A percentile compares a stretch with the other conserved stretches of the same genome.
Conservation (phyloP, 2,888 invertebrate species). For the Drosophila melanosoma region DNA sequence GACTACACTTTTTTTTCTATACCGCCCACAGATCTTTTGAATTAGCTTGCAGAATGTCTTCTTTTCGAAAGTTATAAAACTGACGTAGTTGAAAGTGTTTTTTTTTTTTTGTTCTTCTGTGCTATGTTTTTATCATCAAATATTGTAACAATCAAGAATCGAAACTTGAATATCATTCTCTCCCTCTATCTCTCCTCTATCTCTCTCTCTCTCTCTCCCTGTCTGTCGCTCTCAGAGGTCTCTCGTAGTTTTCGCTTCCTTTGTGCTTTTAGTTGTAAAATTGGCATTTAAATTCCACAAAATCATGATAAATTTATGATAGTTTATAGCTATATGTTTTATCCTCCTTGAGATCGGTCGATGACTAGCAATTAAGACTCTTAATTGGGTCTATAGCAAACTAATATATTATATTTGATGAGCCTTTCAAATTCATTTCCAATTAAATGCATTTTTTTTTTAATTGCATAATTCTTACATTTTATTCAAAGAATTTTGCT, state of each 20-base stretch:
- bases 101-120: not conserved
- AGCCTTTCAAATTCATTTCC: not conserved
- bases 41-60: constrained; percentile 16
- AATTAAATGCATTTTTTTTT: not conserved
- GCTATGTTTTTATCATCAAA: not conserved
- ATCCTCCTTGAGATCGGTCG: not conserved
- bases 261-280: constrained; percentile 5
- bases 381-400: not conserved
- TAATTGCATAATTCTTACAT: not conserved
- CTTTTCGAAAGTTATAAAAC: constrained; percentile 51
- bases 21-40: not conserved
- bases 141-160: constrained; percentile 7
- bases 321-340: not conserved
- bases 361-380: not conserved
- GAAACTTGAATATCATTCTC: constrained; percentile 10
- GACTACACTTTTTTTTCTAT: not conserved
- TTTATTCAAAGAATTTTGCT: not conserved
- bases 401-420: not conserved
- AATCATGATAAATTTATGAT: not conserved
- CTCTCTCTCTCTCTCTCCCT: not conserved
- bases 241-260: constrained; percentile 3
- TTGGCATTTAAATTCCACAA: not conserved
- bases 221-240: not conserved
- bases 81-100: constrained; percentile 13
- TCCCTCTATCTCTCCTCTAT: not conserved